Evolutionary conservation across 2,888 invertebrate genomes (phyloP), one percentile per base, ranked within the genome.

Genomic region (Hypercompe scribonia): DNA sequence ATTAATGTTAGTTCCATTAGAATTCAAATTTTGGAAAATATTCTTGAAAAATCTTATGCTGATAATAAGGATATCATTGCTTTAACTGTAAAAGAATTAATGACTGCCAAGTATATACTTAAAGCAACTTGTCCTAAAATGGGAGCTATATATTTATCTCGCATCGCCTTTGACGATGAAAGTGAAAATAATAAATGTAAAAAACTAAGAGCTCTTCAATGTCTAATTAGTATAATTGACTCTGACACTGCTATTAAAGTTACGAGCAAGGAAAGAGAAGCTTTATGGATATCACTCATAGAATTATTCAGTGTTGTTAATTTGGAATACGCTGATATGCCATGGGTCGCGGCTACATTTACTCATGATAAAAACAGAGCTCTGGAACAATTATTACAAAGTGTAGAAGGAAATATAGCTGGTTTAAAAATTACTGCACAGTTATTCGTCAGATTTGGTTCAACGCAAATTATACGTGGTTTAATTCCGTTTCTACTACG

Each of bases 41-140:
- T 96, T 77, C 88, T 96, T 11, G 90, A 93, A 72, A 94, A 92
- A 86, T 79, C 85, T 18, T 83, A 86, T 34, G 89, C 90, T 71
- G 90, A 86, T 50, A 91, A 89, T 71, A 90, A 90, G 82, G 81
- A 81, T 65, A 80, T 82, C 72, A 84, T 89, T 3, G 90, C 91
- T 65, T 87, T 96, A 54, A 90, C 90, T 76, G 90, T 87, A 61
- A 92, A 88, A 81, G 93, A 93, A 78, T 88, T 96, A 77, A 90
- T 93, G 84, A 96, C 91, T 67, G 95, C 94, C 31, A 96, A 96
- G 84, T 96, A 95, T 84, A 95, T 96, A 84, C 85, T 96, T 33
- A 95, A 93, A 88, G 96, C 95, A 70, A 95, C 96, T 31, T 95
- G 96, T 81, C 93, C 95, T 31, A 96, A 95, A 90, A 95, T 96